Evolutionary conservation across 2,888 invertebrate species (phyloP), one percentile per base, ranked within the genome.

Genomic region (Drosophila ustulata): DNA sequence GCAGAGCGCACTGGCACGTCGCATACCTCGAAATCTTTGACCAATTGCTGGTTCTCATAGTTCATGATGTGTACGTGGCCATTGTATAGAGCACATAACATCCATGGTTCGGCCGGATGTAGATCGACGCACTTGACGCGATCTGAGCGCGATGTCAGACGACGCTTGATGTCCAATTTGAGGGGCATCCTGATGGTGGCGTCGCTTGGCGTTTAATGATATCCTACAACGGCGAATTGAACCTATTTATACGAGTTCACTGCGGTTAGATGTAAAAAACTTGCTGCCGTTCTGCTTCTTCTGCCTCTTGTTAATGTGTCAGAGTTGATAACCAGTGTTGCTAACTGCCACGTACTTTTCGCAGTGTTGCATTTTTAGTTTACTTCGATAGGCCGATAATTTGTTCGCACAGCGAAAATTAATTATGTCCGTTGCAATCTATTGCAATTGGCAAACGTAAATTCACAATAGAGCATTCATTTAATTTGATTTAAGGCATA

Each of bases 21-120:
- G 92, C 99, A 99, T 3, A 98, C 97, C 94, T 98, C 97, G 89
- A 98, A 97, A 82, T 97, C 96, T 91, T 96, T 96, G 9, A 97
- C 96, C 82, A 97, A 94, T 87, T 96, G 95, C 92, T 99, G 99
- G 71, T 96, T 97, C 92, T 99, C 99, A 93, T 98, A 96, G 92
- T 99, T 99, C 99, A 99, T 99, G 90, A 99, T 97, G 94, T 99
- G 99, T 86, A 99, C 98, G 93, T 99, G 98, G 83, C 99, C 99
- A 93, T 98, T 99, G 94, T 99, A 99, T 34, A 99, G 94, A 41
- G 98, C 98, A 88, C 98, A 99, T 57, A 99, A 94, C 95, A 99
- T 97, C 99, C 99, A 99, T 79, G 99, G 98, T 92, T 99, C 99
- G 43, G 96, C 95, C 0, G 99, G 99, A 93, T 99, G 99, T 80